phyloP scores from a whole-genome alignment of 2,113 vertebrate genomes.

The Fregetta grallaria region DNA sequence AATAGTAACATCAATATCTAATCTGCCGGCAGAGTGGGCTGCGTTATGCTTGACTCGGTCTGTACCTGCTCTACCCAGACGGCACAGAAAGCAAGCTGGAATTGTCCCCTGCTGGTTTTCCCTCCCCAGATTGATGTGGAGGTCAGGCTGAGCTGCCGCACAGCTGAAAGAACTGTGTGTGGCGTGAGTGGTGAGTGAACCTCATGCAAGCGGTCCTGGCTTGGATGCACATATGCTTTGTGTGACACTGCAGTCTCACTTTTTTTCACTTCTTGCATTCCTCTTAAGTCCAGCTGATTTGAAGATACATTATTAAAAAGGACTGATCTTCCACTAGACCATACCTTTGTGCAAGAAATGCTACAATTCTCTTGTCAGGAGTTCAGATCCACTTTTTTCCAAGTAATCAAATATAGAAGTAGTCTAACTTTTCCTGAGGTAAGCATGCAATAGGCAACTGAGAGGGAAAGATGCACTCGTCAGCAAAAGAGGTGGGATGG shows the following conservation, averaged over 20 bases:
- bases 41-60: accelerated
- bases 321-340: neutral
- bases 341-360: neutral
- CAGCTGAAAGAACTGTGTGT: neutral
- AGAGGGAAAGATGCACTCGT: accelerated
- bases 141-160: neutral
- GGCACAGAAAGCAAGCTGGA: neutral
- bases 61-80: neutral
- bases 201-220: neutral
- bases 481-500: neutral
- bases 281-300: neutral
- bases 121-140: neutral
- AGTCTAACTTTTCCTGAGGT: neutral
- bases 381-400: neutral
- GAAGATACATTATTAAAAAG: neutral
- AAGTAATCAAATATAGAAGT: neutral
- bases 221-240: neutral
- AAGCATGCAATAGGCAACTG: neutral
- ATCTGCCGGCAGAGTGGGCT: neutral
- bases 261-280: neutral
- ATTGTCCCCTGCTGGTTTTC: neutral
- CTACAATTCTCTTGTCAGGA: neutral
- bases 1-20: neutral
- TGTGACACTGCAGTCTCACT: no score
- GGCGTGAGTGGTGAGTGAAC: neutral